These are phyloP conservation scores for Scrobipalpa costella DNA, from an alignment of 2,888 invertebrate species.

Conservation along the genomic window DNA sequence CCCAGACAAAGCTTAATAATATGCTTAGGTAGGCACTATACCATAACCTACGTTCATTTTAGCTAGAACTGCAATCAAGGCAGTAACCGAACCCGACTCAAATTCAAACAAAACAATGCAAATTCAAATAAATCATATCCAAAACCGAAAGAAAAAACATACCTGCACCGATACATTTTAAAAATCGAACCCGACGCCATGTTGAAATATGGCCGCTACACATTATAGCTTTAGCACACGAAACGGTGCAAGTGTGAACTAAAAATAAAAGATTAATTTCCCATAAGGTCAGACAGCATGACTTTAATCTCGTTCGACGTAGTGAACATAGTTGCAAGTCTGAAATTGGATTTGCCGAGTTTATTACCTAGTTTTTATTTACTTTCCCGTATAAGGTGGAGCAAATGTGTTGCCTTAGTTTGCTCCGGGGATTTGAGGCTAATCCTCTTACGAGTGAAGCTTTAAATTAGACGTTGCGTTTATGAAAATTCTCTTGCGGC, in stretches of 20 bases:
- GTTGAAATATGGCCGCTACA: constrained; percentile 64
- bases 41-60: background rate
- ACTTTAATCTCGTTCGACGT: constrained; percentile 49
- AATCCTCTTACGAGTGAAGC: constrained; percentile 17
- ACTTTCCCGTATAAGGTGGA: constrained; percentile 24
- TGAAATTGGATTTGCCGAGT: constrained; percentile 33
- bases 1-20: background rate
- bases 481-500: constrained; percentile 15
- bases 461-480: constrained; percentile 16
- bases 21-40: background rate
- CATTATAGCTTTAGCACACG: constrained; percentile 64
- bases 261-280: constrained; percentile 77
- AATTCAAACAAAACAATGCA: constrained; percentile 39
- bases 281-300: constrained; percentile 54
- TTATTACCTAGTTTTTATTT: constrained; percentile 31
- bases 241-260: constrained; percentile 55
- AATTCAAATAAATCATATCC: constrained; percentile 34
- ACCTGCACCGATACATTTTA: constrained; percentile 34
- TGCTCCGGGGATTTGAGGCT: constrained; percentile 11
- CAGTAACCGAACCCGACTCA: background rate
- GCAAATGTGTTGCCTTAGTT: constrained; percentile 13
- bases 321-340: constrained; percentile 42
- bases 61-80: background rate
- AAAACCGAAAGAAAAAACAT: constrained; percentile 13
- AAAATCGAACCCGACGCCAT: constrained; percentile 62